These are phyloP conservation scores for Drosophila erecta DNA, from an alignment of 1,140 invertebrate species.

Conservation along the genomic window DNA sequence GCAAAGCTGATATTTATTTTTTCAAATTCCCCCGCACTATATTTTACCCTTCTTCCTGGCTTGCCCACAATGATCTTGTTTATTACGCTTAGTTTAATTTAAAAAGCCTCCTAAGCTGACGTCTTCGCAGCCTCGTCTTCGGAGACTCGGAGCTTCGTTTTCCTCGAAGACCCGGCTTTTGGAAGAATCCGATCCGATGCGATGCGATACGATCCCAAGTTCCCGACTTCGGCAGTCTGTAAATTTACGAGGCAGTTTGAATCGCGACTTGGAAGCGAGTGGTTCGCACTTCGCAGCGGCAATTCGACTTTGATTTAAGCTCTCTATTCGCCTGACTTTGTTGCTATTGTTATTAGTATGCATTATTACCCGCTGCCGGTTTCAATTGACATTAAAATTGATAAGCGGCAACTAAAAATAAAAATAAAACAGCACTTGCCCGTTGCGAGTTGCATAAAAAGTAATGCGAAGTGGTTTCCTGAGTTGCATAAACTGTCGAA, in stretches of 20 bases:
- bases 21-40: not conserved
- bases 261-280: constrained; percentile 55
- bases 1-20: no score
- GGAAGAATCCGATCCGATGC: constrained; percentile 16
- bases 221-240: constrained; percentile 9
- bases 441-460: constrained; percentile 73
- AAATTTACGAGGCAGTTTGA: constrained; percentile 62
- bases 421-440: constrained; percentile 41
- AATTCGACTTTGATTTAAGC: constrained; percentile 8
- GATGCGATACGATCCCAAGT: not conserved
- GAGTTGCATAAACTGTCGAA: constrained; percentile 74
- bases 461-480: constrained; percentile 75
- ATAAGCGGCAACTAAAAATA: constrained; percentile 62
- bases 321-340: constrained; percentile 11
- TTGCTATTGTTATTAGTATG: constrained; percentile 46
- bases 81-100: constrained; percentile 66
- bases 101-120: constrained; percentile 40
- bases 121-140: constrained; percentile 17
- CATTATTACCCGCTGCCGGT: constrained; percentile 45
- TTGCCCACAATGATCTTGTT: constrained; percentile 46
- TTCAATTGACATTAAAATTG: constrained; percentile 73
- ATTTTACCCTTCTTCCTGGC: not conserved
- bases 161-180: constrained; percentile 47
- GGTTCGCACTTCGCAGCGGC: constrained; percentile 43
- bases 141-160: constrained; percentile 3